Base-by-base conservation (phyloP, 2,888 invertebrate genomes). In the Lithophane ornitopus region DNA sequence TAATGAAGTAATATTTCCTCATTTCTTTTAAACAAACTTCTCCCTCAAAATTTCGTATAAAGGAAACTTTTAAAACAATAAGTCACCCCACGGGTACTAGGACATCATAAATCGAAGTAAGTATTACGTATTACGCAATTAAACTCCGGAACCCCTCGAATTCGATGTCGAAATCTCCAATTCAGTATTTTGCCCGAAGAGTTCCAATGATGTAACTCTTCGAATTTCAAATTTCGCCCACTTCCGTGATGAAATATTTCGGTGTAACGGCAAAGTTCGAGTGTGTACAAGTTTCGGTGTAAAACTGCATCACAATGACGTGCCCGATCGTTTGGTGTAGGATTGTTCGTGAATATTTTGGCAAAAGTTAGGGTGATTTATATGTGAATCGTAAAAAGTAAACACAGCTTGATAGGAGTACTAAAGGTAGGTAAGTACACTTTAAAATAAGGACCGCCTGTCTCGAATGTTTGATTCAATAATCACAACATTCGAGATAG, bases 221-320 rank as follows among this genome's bases (percentile, higher is more conserved):
- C 79, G 89, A 91, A 89, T 91, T 92, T 81, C 84, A 89, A 78
- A 91, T 81, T 85, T 85, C 39, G 65, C 66, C 91, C 88, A 90
- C 84, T 87, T 88, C 91, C 90, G 90, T 90, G 90, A 88, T 89
- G 91, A 92, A 92, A 92, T 93, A 92, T 93, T 92, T 91, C 90
- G 91, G 89, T 87, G 90, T 89, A 82, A 63, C 80, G 79, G 70
- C 63, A 70, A 87, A 87, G 82, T 89, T 92, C 86, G 89, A 93
- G 92, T 90, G 90, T 87, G 90, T 90, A 90, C 90, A 91, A 92
- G 90, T 92, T 94, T 92, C 83, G 89, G 93, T 93, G 94, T 94
- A 93, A 91, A 90, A 90, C 89, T 90, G 90, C 88, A 91, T 92
- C 89, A 89, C 82, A 82, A 85, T 83, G 84, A 71, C 79, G 68